Conservation (phyloP, 2,113 vertebrate species). For the Otus sunia region DNA sequence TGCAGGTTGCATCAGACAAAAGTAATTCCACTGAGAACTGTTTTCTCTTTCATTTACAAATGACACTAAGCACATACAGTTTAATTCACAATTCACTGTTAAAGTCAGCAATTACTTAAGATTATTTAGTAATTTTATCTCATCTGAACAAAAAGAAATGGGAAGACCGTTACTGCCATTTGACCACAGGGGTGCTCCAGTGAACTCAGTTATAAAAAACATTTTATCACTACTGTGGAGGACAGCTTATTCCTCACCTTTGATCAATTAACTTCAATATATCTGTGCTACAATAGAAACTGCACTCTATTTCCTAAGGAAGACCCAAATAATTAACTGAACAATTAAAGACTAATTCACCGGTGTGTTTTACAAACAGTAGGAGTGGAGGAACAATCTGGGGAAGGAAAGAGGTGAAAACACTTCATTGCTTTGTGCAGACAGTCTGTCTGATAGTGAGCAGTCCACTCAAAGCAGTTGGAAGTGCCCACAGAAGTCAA, state of each 20-base stretch:
- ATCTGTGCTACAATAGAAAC: not conserved
- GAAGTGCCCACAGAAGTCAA: not conserved
- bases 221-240: not conserved
- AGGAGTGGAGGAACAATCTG: not conserved
- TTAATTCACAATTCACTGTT: not conserved
- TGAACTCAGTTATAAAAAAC: not conserved
- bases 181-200: rapidly evolving
- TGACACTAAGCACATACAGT: not conserved
- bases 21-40: not conserved
- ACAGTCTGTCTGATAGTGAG: not conserved
- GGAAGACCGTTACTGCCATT: rapidly evolving
- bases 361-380: not conserved
- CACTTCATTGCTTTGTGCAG: not conserved
- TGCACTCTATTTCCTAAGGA: not conserved
- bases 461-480: not conserved
- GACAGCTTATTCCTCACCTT: not conserved
- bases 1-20: not conserved
- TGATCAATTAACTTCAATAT: not conserved
- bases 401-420: not conserved
- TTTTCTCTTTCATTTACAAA: not conserved
- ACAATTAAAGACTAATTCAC: not conserved
- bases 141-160: not conserved
- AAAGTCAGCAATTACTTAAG: not conserved
- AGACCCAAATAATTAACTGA: not conserved
- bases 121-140: not conserved